Base-by-base conservation (phyloP, 2,113 vertebrate genomes). In the Aphyosemion australe region DNA sequence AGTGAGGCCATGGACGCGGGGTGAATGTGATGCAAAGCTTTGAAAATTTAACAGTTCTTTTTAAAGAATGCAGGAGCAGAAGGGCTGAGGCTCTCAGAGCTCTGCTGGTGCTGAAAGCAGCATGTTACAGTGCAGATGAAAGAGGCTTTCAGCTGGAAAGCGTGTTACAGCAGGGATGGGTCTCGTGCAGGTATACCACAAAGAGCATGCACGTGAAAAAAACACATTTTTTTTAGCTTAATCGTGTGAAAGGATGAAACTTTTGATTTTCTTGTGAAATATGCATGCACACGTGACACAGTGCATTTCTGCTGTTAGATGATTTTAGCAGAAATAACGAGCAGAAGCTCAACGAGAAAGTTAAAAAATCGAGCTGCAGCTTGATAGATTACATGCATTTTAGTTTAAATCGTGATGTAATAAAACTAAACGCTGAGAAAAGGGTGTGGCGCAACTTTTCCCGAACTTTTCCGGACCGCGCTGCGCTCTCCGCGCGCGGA, bases 371-470 rank as follows among this genome's bases (percentile, higher is more conserved):
- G 26, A 26, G 26, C 26, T 26, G 26, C 26, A 5, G 26, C 26
- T 26, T 26, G 3, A 26, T 26, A 26, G 26, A 26, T 2, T 26
- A 5, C 1, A 26, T 26, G 26, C 26, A 26, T 26, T 26, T 26
- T 26, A 26, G 26, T 26, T 26, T 4, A 26, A 26, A 26, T 26
- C 26, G 26, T 26, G 3, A 5, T 26, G 26, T 26, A 26, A 26
- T 5, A 37, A 37, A 12, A 21, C 26, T 58, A 8, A 8, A 14
- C 19, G 37, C 0, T 53, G 16, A 41, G 53, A 8, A 37, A 20
- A 71, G 74, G 70, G 73, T 75, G 78, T 61, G 70, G 86, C 76
- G 47, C 72, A 88, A 88, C 84, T 88, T 90, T 80, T 69, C 15
- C 43, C 9, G 39, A 87, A 87, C 82, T 84, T 84, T 80, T 32